Evolutionary conservation across 2,113 vertebrate species (phyloP), one percentile per base, ranked within the genome.

Genomic region (Scophthalmus maximus): DNA sequence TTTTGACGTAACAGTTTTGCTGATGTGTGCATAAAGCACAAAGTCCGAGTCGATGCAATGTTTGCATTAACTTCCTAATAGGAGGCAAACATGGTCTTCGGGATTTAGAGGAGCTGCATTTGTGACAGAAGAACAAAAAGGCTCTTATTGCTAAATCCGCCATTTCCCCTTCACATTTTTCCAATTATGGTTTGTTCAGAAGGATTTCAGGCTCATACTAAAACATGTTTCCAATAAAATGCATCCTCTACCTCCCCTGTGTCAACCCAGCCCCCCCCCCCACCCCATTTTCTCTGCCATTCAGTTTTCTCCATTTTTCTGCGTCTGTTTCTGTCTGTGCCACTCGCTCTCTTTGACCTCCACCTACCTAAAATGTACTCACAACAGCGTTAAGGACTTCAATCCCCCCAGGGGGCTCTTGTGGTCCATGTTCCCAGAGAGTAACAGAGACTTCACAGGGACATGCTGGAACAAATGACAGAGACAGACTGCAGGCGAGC

Each of bases 181-280:
- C 76, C 87, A 92, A 92, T 92, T 91, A 91, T 80, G 69, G 76
- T 72, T 73, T 79, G 71, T 91, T 92, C 83, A 58, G 78, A 90
- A 79, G 84, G 72, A 90, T 83, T 84, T 84, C 81, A 68, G 75
- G 32, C 83, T 82, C 70, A 77, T 80, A 82, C 79, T 84, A 62
- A 88, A 93, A 91, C 85, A 82, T 92, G 91, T 92, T 93, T 92
- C 78, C 78, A 91, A 83, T 93, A 77, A 92, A 89, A 78, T 59
- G 86, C 53, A 58, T 81, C 71, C 53, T 56, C 40, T 56, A 40
- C 66, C 72, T 61, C 71, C 70, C 46, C 36, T 23, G 5, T 34
- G 55, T 58, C 8, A 22, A 11, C 27, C 58, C 61, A 6, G 18
- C 18, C 53, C 40, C 58, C 53, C 55, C 51, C 18, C 1, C 5